A percentile compares a stretch with the other conserved stretches of the same genome.
Evolutionary conservation across 2,888 invertebrate genomes (phyloP).

Genomic region (Monopis laevigella): DNA sequence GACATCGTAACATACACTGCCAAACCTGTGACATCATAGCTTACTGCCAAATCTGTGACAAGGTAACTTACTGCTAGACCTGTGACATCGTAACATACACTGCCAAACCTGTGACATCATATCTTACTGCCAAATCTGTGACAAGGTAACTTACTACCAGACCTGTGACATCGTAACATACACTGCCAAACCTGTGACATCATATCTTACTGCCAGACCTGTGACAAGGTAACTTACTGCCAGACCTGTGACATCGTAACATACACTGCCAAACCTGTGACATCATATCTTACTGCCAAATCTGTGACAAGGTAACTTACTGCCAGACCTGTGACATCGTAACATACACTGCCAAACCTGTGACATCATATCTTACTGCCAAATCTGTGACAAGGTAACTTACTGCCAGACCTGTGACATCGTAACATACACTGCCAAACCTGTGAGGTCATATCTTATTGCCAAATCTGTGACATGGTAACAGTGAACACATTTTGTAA

Average conservation of each 20-base stretch:
- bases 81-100: neutral
- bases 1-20: neutral
- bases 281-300: neutral
- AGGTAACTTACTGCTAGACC: neutral
- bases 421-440: neutral
- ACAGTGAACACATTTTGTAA: no score
- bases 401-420: neutral
- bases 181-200: neutral
- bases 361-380: neutral
- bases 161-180: neutral
- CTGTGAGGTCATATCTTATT: slow-evolving; percentile 1
- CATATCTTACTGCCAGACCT: neutral
- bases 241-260: neutral
- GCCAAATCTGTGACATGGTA: slow-evolving; percentile 1
- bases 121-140: neutral
- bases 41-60: slow-evolving; percentile 1
- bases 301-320: neutral
- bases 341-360: neutral
- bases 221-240: neutral
- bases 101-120: neutral
- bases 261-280: neutral
- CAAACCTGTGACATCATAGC: neutral
- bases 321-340: neutral
- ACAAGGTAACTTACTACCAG: neutral
- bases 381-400: neutral